phyloP scores from a whole-genome alignment of 1,140 invertebrate species.

The Pseudomyrmex concolor region DNA sequence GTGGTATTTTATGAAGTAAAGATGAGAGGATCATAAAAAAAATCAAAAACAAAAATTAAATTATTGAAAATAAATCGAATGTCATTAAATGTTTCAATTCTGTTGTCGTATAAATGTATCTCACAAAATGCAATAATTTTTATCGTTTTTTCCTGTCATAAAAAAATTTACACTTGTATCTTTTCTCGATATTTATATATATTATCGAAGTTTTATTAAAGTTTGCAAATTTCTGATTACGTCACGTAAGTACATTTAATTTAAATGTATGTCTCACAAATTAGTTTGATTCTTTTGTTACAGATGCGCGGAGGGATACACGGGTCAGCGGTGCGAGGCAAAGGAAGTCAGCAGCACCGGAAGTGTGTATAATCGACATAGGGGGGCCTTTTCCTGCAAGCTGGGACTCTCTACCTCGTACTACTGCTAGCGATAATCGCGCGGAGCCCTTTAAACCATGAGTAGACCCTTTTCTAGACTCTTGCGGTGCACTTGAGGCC shows the following conservation, averaged over 20 bases:
- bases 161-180: background rate
- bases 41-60: background rate
- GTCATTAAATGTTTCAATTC: background rate
- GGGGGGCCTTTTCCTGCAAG: conserved; percentile 86
- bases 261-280: background rate
- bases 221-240: background rate
- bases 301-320: conserved; percentile 94
- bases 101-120: background rate
- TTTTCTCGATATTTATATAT: background rate
- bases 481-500: conserved; percentile 58
- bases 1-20: background rate
- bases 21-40: background rate
- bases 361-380: conserved; percentile 87
- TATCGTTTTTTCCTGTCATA: background rate
- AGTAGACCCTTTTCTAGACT: conserved; percentile 58
- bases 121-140: background rate
- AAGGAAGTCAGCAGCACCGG: conserved; percentile 89
- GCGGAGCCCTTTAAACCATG: conserved; percentile 78
- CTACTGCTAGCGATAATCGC: conserved; percentile 86
- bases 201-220: background rate
- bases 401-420: conserved; percentile 87
- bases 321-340: conserved; percentile 92
- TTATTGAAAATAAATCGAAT: background rate
- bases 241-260: background rate
- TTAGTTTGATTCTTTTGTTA: conserved; percentile 78